Percentiles rank a stretch among this genome's conserved stretches.
These are phyloP conservation scores for Theocolax elegans DNA, from an alignment of 1,140 invertebrate species.

Conservation along the genomic window DNA sequence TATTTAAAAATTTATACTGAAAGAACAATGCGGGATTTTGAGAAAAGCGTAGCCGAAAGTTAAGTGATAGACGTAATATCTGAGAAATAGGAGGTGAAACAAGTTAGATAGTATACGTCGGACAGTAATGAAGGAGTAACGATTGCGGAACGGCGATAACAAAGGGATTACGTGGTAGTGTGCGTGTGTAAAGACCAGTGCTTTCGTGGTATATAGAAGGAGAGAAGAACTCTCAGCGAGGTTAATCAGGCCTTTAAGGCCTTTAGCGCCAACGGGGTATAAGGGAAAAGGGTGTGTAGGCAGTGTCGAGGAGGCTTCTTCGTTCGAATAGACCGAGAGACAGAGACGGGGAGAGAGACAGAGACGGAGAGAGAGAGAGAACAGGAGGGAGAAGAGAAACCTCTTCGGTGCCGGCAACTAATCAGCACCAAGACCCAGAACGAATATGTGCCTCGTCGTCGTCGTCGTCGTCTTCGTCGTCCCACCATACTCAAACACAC, in stretches of 20 bases:
- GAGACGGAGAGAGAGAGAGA: constrained; percentile 40
- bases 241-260: constrained; percentile 44
- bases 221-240: neutral
- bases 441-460: constrained; percentile 36
- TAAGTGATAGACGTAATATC: neutral
- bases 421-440: constrained; percentile 54
- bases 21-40: constrained; percentile 1
- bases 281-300: constrained; percentile 13
- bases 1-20: too few species aligned
- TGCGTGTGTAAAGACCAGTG: neutral
- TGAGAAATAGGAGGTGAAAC: neutral
- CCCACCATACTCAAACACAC: too few species aligned
- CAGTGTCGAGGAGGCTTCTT: constrained; percentile 46
- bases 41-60: neutral
- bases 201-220: neutral
- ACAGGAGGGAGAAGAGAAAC: constrained; percentile 57
- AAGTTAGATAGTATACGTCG: neutral
- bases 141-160: neutral
- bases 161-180: constrained; percentile 14
- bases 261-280: constrained; percentile 34
- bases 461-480: too few species aligned
- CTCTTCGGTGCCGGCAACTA: constrained; percentile 54
- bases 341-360: constrained; percentile 7
- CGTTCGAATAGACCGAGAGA: too few species aligned
- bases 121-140: constrained; percentile 19